Evolutionary conservation across 2,888 invertebrate species (phyloP).

Genomic region (Gasteruption jaculator): DNA sequence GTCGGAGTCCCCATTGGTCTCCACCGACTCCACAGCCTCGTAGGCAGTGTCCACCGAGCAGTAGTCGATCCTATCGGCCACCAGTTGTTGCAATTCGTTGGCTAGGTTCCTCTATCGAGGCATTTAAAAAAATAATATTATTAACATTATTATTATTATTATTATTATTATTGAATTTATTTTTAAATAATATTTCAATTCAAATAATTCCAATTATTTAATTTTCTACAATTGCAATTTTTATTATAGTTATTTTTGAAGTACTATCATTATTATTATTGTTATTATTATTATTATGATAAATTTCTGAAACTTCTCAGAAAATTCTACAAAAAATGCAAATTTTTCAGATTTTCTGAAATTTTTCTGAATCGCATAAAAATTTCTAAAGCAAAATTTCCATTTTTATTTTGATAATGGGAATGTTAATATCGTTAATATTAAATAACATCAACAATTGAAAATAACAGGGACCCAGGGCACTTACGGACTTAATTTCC

Average conservation of each 20-base stretch:
- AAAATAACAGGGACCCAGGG: slow-evolving; percentile 34
- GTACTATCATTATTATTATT: too few relatives aligned
- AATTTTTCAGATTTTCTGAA: too few relatives aligned
- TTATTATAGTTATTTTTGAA: too few relatives aligned
- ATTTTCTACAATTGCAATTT: too few relatives aligned
- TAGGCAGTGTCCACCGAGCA: slow-evolving; percentile 60
- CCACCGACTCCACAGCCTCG: slow-evolving; percentile 61
- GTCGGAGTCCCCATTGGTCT: slow-evolving; percentile 43
- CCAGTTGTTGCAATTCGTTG: slow-evolving; percentile 35
- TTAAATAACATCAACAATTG: too few relatives aligned
- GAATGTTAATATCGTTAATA: too few relatives aligned
- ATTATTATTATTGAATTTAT: not conserved
- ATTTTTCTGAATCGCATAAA: slow-evolving; percentile 3
- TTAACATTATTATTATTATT: not conserved
- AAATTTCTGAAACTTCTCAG: too few relatives aligned
- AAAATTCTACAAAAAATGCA: too few relatives aligned
- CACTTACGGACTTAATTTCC: slow-evolving; percentile 45
- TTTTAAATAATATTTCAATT: slow-evolving; percentile 3
- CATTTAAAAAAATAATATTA: not conserved
- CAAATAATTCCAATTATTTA: not conserved
- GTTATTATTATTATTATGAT: too few relatives aligned
- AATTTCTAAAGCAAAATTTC: not conserved
- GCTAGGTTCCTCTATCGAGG: slow-evolving; percentile 29
- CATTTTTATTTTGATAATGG: too few relatives aligned
- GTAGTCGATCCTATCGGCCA: slow-evolving; percentile 55